Evolutionary conservation across 1,140 invertebrate species (phyloP), one percentile per base, ranked within the genome.

Genomic region (Littorina saxatilis): DNA sequence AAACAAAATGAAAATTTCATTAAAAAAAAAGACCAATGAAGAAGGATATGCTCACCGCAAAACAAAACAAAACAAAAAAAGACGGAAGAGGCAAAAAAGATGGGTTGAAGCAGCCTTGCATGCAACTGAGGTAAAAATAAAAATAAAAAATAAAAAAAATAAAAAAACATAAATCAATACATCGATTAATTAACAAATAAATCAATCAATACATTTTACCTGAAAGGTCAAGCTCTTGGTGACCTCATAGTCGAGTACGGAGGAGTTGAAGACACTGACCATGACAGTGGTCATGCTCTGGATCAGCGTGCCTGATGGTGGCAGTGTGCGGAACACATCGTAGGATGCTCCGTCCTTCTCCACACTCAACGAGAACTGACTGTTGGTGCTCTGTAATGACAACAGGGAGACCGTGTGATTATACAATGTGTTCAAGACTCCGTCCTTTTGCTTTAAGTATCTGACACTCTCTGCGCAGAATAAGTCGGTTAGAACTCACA

Each of bases 231-330:
- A 94, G 63, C 94, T 95, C 84, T 95, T 95, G 7, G 94, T 94
- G 89, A 94, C 94, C 92, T 99, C 98, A 92, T 96, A 99, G 91
- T 99, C 97, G 20, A 99, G 92, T 79, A 94, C 94, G 2, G 94
- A 93, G 1, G 96, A 94, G 91, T 98, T 95, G 90, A 96, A 96
- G 0, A 99, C 97, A 81, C 96, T 94, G 81, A 99, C 96, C 66
- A 97, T 94, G 92, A 99, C 98, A 17, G 96, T 96, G 9, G 96
- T 97, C 92, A 98, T 97, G 90, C 82, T 74, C n/a, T 78, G 61
- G 15, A 83, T 68, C 17, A 23, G 9, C 29, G 27, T 7, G n/a
- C 20, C 40, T 4, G 37, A 17, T 37, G 35, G 20, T 29, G 83
- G 83, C 43, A 81, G 29, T 1, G 83, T 84, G 70, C 61, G 66